These are phyloP conservation scores for Alaudala cheleensis DNA, from an alignment of 2,113 vertebrate species.

Conservation along the genomic window DNA sequence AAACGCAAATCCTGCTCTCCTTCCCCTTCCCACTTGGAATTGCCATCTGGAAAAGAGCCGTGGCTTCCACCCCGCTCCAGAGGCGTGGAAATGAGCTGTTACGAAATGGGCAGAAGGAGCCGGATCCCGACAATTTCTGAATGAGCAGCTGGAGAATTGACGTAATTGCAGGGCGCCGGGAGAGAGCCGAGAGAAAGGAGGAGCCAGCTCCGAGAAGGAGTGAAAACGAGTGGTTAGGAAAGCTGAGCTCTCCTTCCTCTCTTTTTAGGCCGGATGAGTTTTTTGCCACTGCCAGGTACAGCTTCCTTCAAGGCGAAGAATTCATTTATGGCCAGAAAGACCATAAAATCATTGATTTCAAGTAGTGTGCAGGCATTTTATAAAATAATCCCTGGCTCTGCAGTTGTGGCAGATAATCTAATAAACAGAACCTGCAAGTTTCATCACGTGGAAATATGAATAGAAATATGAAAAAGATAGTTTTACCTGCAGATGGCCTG, in stretches of 20 bases:
- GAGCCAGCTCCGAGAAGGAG: not conserved
- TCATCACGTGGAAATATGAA: not conserved
- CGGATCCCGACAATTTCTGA: not conserved
- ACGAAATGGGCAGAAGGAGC: not conserved
- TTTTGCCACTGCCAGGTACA: not conserved
- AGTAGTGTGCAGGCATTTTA: not conserved
- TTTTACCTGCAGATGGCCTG: not conserved
- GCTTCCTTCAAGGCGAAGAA: not conserved
- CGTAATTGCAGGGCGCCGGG: not conserved
- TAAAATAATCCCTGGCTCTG: not conserved
- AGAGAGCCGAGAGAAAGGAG: not conserved
- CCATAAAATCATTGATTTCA: not conserved
- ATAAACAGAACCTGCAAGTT: not conserved
- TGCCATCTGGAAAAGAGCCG: not conserved
- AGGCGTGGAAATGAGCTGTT: constrained; percentile 6
- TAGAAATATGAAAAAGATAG: not conserved
- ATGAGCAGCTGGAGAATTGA: constrained; percentile 48
- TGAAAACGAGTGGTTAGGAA: not conserved
- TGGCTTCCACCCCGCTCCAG: not conserved
- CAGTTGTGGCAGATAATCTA: not conserved
- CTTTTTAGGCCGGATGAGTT: not conserved
- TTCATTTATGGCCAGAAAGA: not conserved
- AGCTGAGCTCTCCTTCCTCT: not conserved
- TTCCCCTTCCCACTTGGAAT: not conserved
- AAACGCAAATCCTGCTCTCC: not conserved